Base-by-base conservation (phyloP, 2,888 invertebrate species). In the Crocallis elinguaria region DNA sequence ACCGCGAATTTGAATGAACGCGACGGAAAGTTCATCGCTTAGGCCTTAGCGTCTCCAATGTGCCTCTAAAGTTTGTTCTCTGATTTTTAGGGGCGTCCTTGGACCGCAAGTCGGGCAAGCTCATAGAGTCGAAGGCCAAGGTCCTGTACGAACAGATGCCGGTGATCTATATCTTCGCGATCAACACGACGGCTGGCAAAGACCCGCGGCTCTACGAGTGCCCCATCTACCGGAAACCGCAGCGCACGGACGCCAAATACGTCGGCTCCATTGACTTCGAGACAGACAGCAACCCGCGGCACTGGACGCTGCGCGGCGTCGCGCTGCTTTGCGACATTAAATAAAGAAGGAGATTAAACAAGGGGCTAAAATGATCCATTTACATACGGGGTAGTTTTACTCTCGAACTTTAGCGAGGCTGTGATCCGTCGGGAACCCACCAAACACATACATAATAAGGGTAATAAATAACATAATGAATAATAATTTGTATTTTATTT, bases 261-360 rank as follows among this genome's bases (percentile, higher is more conserved):
- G 98, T 99, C 41, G 97, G 98, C 1, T 98, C 98, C 0, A 97
- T 98, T 58, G 98, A 98, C 88, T 97, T 99, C 75, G 98, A 98
- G 90, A 97, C 95, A 0, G 97, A 98, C 80, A 96, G 96, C 73
- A 97, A 96, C 87, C 97, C 98, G 1, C 94, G 97, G 51, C 98
- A 98, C 84, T 99, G 99, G 99, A 96, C 98, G 0, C 88, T 99
- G 44, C 92, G 99, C 64, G 98, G 98, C 3, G 98, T 99, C n/a
- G 99, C 98, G 0, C 89, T 99, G 9, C 93, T 99, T 45, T 99
- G 98, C 86, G 99, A 99, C 89, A 98, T 98, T 66, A 99, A 99
- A 91, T 99, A 94, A 37, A 9, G n/a, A 2, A 9, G 9, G 0
- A 8, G 25, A 7, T 5, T 25, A 8, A 4, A 25, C 8, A 25